Evolutionary conservation across 2,888 invertebrate species (phyloP).

Genomic region (Mayetiola destructor): DNA sequence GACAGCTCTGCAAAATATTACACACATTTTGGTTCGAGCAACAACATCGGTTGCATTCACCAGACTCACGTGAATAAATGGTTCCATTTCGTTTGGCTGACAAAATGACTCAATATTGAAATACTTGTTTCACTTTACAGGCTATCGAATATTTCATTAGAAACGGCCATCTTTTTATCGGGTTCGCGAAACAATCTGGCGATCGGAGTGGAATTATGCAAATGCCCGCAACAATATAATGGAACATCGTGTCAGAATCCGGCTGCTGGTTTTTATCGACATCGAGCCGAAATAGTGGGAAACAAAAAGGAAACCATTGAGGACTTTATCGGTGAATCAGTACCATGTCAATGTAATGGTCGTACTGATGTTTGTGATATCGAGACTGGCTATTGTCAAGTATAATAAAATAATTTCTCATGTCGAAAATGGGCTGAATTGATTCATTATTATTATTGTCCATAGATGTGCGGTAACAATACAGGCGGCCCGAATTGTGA

Average conservation of each 20-base stretch:
- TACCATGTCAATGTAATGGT: slow-evolving; percentile 67
- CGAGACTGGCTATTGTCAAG: slow-evolving; percentile 73
- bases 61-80: slow-evolving; percentile 39
- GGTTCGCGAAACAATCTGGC: slow-evolving; percentile 54
- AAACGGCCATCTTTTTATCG: slow-evolving; percentile 58
- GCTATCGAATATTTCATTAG: slow-evolving; percentile 63
- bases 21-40: slow-evolving; percentile 62
- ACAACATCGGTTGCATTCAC: slow-evolving; percentile 47
- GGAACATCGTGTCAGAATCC: slow-evolving; percentile 86
- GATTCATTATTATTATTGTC: slow-evolving; percentile 15
- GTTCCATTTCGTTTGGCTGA: slow-evolving; percentile 14
- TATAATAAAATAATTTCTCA: slow-evolving; percentile 33
- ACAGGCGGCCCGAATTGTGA: slow-evolving; percentile 75
- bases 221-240: slow-evolving; percentile 65
- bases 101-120: no score
- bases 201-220: slow-evolving; percentile 71
- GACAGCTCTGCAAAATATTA: slow-evolving; percentile 80
- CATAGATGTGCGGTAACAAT: slow-evolving; percentile 67
- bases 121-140: slow-evolving; percentile 38
- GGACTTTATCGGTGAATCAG: slow-evolving; percentile 62
- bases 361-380: slow-evolving; percentile 63
- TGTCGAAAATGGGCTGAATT: background rate
- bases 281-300: slow-evolving; percentile 38
- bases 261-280: slow-evolving; percentile 64
- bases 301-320: slow-evolving; percentile 44